Evolutionary conservation across 2,113 vertebrate species (phyloP).

Genomic region (Cheirogaleus medius): DNA sequence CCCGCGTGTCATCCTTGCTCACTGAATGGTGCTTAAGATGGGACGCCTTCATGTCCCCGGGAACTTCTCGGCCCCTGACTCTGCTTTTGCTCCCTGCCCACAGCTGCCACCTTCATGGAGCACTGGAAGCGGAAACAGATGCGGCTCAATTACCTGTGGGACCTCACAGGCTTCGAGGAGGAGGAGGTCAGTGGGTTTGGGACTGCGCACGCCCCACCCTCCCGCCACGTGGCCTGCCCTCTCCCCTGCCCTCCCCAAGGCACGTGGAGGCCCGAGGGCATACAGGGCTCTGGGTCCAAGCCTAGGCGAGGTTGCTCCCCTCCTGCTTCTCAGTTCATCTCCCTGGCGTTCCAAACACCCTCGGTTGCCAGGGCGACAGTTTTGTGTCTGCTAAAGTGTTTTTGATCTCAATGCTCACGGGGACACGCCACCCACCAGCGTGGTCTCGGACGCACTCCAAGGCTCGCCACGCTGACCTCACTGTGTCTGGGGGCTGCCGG

Average conservation of each 20-base stretch:
- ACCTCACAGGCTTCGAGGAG: constrained; percentile 95
- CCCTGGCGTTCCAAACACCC: background rate
- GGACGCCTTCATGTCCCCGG: accelerated
- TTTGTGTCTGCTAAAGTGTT: constrained; percentile 5
- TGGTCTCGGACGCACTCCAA: constrained; percentile 1
- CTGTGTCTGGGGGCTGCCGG: background rate
- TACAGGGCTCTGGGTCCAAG: background rate
- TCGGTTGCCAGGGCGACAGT: constrained; percentile 59
- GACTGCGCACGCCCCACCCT: accelerated
- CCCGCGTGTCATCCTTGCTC: accelerated
- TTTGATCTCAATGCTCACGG: background rate
- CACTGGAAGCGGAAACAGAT: constrained; percentile 99
- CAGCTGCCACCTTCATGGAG: constrained; percentile 98
- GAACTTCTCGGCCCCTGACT: background rate
- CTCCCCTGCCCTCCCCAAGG: background rate
- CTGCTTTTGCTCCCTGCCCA: background rate
- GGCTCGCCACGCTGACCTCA: constrained; percentile 17
- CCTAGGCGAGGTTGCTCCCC: constrained; percentile 46
- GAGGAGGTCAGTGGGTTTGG: constrained; percentile 89
- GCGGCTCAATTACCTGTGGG: constrained; percentile 97
- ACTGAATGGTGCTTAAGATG: accelerated
- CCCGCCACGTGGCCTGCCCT: accelerated
- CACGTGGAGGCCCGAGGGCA: background rate
- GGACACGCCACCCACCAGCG: constrained; percentile 50
- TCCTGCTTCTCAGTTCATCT: background rate